A percentile compares a stretch with the other conserved stretches of the same genome.
Conservation (phyloP, 2,113 vertebrate species). For the Gambusia affinis region DNA sequence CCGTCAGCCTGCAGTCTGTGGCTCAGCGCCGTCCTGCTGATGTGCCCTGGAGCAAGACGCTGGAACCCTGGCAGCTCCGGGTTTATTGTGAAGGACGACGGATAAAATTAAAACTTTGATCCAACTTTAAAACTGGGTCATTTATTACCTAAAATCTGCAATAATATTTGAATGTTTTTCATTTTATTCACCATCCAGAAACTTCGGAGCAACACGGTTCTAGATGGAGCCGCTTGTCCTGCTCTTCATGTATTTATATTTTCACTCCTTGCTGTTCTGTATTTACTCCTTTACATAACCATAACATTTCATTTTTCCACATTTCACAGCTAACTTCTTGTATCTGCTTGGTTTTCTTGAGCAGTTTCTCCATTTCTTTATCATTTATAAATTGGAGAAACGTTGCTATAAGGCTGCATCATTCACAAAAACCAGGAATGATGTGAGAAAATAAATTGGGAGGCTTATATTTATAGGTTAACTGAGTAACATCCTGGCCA, state of each 20-base stretch:
- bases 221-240: background rate
- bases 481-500: background rate
- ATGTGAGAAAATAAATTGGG: background rate
- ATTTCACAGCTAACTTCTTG: background rate
- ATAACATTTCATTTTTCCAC: background rate
- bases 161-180: background rate
- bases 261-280: background rate
- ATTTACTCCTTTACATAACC: background rate
- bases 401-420: background rate
- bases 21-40: slow-evolving; percentile 23
- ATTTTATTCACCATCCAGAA: background rate
- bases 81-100: background rate
- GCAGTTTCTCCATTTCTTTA: too few species aligned
- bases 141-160: background rate
- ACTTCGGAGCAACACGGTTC: background rate
- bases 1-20: slow-evolving; percentile 26
- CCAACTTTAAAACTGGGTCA: background rate
- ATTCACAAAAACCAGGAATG: too few species aligned
- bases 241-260: background rate
- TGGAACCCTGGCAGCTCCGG: slow-evolving; percentile 18
- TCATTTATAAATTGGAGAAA: too few species aligned
- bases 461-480: background rate
- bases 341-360: too few species aligned
- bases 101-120: slow-evolving; percentile 1
- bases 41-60: slow-evolving; percentile 43